These are phyloP conservation scores for Orchesella flavescens DNA, from an alignment of 2,888 invertebrate species.

Conservation along the genomic window DNA sequence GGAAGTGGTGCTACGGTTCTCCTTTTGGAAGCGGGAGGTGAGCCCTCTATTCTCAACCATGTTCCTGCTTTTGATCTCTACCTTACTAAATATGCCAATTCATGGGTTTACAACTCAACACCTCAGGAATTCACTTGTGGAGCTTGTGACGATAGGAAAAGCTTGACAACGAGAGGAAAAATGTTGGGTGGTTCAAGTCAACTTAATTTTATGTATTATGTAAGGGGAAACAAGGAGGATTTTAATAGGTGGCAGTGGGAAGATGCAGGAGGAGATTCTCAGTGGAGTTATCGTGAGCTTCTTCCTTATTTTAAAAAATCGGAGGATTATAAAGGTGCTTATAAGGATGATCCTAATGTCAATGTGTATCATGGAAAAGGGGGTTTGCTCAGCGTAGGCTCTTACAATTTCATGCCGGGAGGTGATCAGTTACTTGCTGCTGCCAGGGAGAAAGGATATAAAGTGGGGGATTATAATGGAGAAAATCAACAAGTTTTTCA, in stretches of 20 bases:
- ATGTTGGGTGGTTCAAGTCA: too few relatives aligned
- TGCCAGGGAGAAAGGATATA: slow-evolving; percentile 42
- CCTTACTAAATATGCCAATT: slow-evolving; percentile 6
- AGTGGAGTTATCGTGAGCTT: not conserved
- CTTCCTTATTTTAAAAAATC: slow-evolving; percentile 72
- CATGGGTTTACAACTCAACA: slow-evolving; percentile 18
- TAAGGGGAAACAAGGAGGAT: not conserved
- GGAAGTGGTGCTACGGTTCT: not conserved
- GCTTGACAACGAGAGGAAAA: too few relatives aligned
- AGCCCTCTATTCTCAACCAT: slow-evolving; percentile 33
- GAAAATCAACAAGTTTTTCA: slow-evolving; percentile 46
- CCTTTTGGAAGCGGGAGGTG: slow-evolving; percentile 43
- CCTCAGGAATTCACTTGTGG: slow-evolving; percentile 3
- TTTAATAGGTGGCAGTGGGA: not conserved
- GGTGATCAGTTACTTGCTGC: slow-evolving; percentile 37
- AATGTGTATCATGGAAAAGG: slow-evolving; percentile 36
- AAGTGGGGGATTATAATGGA: slow-evolving; percentile 44
- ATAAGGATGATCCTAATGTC: not conserved
- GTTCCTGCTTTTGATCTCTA: slow-evolving; percentile 23
- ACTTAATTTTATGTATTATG: too few relatives aligned
- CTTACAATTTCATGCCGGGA: slow-evolving; percentile 28
- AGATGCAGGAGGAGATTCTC: too few relatives aligned
- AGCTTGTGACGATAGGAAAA: slow-evolving; percentile 4
- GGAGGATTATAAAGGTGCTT: slow-evolving; percentile 77
- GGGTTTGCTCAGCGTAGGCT: slow-evolving; percentile 24